Conservation (phyloP, 2,113 vertebrate genomes). For the Tichodroma muraria region DNA sequence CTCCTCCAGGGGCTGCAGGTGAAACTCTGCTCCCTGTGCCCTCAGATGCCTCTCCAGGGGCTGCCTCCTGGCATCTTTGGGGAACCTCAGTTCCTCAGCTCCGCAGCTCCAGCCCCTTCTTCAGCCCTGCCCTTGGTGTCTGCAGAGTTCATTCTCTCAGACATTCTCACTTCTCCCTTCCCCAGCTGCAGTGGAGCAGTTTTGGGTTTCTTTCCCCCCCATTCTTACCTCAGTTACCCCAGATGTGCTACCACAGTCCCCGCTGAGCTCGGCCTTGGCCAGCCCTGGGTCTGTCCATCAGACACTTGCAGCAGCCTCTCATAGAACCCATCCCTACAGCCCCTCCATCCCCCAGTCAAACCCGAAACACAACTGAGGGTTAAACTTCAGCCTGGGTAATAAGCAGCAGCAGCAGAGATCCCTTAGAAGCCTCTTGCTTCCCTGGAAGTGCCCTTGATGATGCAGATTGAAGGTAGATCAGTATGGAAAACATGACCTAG, state of each 20-base stretch:
- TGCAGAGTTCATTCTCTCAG: background rate
- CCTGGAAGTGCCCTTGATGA: constrained; percentile 12
- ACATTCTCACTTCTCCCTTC: background rate
- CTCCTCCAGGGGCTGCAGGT: background rate
- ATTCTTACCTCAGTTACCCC: background rate
- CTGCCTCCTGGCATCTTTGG: background rate
- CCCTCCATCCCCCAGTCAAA: background rate
- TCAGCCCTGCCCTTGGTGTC: background rate
- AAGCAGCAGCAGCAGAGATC: background rate
- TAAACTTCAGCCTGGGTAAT: background rate
- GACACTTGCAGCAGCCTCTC: background rate
- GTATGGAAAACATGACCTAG: constrained; percentile 9
- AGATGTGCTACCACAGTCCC: background rate
- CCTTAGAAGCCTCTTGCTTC: background rate
- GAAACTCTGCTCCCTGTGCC: background rate
- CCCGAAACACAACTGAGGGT: background rate
- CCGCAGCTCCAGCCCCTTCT: background rate
- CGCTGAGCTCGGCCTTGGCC: background rate
- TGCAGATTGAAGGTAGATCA: constrained; percentile 12
- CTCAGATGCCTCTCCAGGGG: background rate
- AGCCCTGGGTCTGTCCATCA: too few species aligned
- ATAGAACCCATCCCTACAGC: background rate
- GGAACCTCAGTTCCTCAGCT: background rate
- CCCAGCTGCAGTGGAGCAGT: background rate
- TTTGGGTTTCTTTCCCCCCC: accelerated